Base-by-base conservation (phyloP, 1,140 invertebrate species). In the Oryzaephilus surinamensis region DNA sequence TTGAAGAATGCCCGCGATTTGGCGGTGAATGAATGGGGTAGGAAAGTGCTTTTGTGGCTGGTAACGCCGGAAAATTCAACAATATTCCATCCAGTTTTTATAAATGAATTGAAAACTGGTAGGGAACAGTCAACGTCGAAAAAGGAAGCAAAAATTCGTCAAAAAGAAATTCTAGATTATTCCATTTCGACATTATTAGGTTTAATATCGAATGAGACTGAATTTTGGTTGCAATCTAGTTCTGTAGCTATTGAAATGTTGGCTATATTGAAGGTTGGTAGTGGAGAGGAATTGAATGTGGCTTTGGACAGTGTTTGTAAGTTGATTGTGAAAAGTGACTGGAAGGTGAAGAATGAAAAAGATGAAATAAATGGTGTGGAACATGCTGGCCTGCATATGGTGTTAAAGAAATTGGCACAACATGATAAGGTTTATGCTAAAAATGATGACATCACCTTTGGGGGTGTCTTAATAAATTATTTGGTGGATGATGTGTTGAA, bases 11-110 rank as follows among this genome's bases (percentile, higher is more conserved):
- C 91, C 0, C 67, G 75, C 26, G 77, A 81, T 14, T 66, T 97
- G 14, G 76, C 76, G 1, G 55, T 64, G 17, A 77, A 83, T 59
- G 79, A 86, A 55, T 76, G 77, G 63, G 84, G 84, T 3, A 74
- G 73, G 37, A 76, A 75, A 61, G 66, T 79, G 1, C 58, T 97
- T 19, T 67, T 87, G 14, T 95, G 93, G 73, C 63, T 97, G 8
- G 73, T 96, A 4, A 77, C 79, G 27, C 81, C 86, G 6, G 76
- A 81, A 26, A 78, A 92, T 51, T 66, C 73, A 1, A 65, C 65
- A 27, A 77, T 77, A 48, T 88, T 90, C 51, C 81, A 88, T 64
- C 84, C 85, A 0, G 58, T 58, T 14, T 70, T 83, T 6, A 70
- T 84, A 0, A 69, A 76, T 12, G 72, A 77, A 45, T 66, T 96